These are phyloP conservation scores for Diploscapter pachys DNA, from an alignment of 1,140 invertebrate genomes.

Conservation along the genomic window DNA sequence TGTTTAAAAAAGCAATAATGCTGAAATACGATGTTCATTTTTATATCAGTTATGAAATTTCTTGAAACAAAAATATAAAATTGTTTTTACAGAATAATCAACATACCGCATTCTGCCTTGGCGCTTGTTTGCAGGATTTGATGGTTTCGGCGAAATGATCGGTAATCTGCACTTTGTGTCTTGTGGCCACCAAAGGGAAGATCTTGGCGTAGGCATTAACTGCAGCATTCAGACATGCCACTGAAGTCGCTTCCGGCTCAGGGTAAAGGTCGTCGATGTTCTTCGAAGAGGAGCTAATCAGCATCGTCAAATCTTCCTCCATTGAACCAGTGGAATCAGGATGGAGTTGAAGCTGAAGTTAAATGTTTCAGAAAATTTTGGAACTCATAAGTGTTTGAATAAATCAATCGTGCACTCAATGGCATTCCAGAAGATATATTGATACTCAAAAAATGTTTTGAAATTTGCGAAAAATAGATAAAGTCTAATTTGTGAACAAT, in stretches of 20 bases:
- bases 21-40: no score
- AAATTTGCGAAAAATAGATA: no score
- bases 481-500: no score
- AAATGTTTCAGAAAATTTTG: constrained; percentile 1
- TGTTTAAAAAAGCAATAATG: no score
- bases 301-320: constrained; percentile 27
- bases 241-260: constrained; percentile 87
- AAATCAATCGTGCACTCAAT: constrained; percentile 18
- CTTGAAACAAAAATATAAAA: no score
- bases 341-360: constrained; percentile 4
- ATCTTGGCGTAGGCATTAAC: constrained; percentile 87
- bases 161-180: constrained; percentile 90
- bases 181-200: constrained; percentile 87
- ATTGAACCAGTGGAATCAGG: constrained; percentile 2
- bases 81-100: background rate
- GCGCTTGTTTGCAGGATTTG: constrained; percentile 68
- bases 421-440: background rate
- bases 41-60: no score
- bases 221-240: constrained; percentile 90
- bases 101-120: constrained; percentile 64
- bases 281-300: constrained; percentile 29
- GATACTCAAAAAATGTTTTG: background rate
- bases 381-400: constrained; percentile 8
- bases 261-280: constrained; percentile 61
- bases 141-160: constrained; percentile 81